Conservation (phyloP, 2,888 invertebrate species). For the Cotesia congregata region DNA sequence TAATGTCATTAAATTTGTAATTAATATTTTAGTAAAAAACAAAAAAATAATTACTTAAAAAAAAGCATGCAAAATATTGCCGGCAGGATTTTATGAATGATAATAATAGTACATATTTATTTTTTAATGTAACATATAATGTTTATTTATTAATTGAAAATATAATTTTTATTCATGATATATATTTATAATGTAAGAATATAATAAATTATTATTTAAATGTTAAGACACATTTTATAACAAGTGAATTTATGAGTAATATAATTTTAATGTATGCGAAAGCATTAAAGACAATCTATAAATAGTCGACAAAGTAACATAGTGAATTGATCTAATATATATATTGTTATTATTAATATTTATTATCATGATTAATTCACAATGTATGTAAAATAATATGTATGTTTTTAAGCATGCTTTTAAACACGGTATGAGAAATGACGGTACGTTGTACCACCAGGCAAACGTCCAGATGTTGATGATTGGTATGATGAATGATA, state of each 20-base stretch:
- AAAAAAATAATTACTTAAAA: background rate
- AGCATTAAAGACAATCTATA: conserved; percentile 22
- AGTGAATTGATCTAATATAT: background rate
- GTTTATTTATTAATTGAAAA: background rate
- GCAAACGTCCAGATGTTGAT: conserved; percentile 83
- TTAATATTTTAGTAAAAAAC: conserved; percentile 33
- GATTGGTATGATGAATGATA: conserved; percentile 85
- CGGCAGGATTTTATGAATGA: background rate
- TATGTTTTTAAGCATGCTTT: conserved; percentile 49
- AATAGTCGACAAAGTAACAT: conserved; percentile 21
- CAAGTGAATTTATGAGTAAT: background rate
- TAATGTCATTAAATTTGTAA: conserved; percentile 23
- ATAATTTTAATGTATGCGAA: background rate
- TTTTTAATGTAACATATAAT: background rate
- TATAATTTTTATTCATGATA: background rate
- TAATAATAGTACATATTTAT: background rate
- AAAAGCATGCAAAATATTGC: conserved; percentile 10
- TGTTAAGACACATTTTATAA: background rate
- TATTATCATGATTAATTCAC: background rate
- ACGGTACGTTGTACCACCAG: conserved; percentile 86
- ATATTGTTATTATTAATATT: conserved; percentile 6
- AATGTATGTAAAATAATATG: background rate
- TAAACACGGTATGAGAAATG: conserved; percentile 91
- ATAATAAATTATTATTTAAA: background rate
- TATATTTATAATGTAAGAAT: background rate